Evolutionary conservation across 2,797 vertebrate species (phyloP).

Genomic region (Pempheris klunzingeri): DNA sequence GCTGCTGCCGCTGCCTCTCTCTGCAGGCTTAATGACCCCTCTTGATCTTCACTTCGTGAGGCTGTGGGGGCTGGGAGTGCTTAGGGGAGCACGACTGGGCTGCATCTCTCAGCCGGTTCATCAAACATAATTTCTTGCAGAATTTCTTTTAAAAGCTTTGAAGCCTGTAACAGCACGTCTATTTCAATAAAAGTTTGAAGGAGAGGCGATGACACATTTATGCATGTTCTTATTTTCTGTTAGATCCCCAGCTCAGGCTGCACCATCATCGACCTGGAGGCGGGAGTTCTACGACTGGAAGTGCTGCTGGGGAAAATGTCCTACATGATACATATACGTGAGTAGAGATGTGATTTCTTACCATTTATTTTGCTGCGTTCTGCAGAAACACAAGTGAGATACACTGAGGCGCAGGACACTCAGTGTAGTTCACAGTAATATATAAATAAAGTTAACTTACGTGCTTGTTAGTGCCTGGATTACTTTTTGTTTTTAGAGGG

Average conservation of each 20-base stretch:
- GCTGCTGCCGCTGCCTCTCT: neutral
- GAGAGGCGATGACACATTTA: neutral
- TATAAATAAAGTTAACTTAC: neutral
- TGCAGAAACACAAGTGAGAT: neutral
- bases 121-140: neutral
- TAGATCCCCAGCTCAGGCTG: constrained; percentile 90
- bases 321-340: constrained; percentile 91
- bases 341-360: constrained; percentile 66
- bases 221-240: neutral
- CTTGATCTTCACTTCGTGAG: neutral
- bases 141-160: neutral
- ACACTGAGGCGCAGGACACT: neutral
- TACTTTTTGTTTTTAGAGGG: neutral
- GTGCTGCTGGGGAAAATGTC: constrained; percentile 89
- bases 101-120: neutral
- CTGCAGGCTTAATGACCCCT: neutral
- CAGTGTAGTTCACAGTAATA: neutral
- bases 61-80: too few species aligned
- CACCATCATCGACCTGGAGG: constrained; percentile 87
- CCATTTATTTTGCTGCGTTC: neutral
- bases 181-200: neutral
- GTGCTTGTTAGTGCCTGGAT: neutral
- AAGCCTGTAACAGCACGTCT: neutral
- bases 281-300: constrained; percentile 87
- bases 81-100: neutral